Conservation (phyloP, 2,113 vertebrate species). For the Ia io region DNA sequence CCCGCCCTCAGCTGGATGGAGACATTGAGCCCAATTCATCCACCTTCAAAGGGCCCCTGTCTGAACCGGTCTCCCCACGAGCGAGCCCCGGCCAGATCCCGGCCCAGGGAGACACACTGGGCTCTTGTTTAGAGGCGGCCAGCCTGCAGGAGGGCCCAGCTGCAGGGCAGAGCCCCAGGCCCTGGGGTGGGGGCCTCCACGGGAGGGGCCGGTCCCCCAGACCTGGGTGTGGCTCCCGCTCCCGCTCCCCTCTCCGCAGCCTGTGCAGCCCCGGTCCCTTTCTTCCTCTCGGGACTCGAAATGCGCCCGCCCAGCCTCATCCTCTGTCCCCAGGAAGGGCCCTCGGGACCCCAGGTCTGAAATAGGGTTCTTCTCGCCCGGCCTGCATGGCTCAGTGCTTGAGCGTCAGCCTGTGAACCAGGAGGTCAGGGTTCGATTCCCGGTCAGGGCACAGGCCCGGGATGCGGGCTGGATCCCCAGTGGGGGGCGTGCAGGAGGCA, state of each 20-base stretch:
- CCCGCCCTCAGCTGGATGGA: neutral
- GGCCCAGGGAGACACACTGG: neutral
- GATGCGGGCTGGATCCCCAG: too few species aligned
- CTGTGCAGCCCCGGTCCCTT: accelerated
- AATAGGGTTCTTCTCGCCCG: too few species aligned
- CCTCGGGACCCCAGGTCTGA: too few species aligned
- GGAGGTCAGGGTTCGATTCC: too few species aligned
- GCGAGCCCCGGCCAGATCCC: neutral
- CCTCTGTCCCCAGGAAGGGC: accelerated
- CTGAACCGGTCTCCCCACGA: neutral
- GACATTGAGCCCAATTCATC: conserved; percentile 38
- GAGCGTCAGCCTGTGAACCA: too few species aligned
- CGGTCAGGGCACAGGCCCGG: too few species aligned
- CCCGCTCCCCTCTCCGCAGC: accelerated
- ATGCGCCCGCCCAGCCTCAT: too few species aligned
- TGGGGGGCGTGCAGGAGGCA: too few species aligned
- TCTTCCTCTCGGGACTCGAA: neutral
- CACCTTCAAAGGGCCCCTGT: conserved; percentile 46
- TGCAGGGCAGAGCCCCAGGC: neutral
- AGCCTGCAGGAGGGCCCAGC: neutral
- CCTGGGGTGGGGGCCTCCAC: too few species aligned
- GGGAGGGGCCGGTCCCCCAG: neutral
- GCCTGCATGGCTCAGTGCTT: too few species aligned
- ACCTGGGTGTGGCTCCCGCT: neutral
- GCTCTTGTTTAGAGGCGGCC: conserved; percentile 18